Evolutionary conservation across 2,797 vertebrate species (phyloP), one percentile per base, ranked within the genome.

Genomic region (Pitangus sulphuratus): DNA sequence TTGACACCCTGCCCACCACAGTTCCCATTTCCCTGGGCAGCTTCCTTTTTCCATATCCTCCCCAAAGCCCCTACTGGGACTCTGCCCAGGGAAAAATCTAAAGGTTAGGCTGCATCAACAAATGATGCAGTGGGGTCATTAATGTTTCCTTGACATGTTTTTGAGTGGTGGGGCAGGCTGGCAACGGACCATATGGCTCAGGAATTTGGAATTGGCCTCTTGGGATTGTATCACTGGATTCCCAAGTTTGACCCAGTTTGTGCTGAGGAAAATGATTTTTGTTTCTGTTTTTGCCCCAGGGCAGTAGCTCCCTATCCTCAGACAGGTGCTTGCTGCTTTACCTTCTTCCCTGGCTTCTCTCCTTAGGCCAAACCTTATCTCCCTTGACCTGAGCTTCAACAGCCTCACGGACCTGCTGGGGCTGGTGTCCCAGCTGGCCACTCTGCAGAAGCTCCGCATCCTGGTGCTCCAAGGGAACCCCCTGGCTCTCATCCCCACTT

Each of bases 311-410:
- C 84, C 39, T 78, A 2, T 62, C 14, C 18, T 62, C 61, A 56
- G 16, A 19, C 2, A 12, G 21, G 4, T 70, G 21, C 51, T 39
- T 7, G 31, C 35, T 84, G 19, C 40, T 30, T 45, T 11, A 76
- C 42, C 50, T 30, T 17, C 39, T 54, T 30, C 19, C 25, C 26
- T 48, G 85, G 33, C 6, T 77, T 60, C 33, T 89, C 22, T 85
- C 31, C 71, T 87, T 44, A 99, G 99, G 99, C 99, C 99, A 58
- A 97, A 96, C 78, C 98, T 99, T 8, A 84, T 99, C 84, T 99
- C 98, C 80, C 98, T 99, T 94, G 99, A 99, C 97, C 97, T 99
- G 96, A 97, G 99, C 86, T 98, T 98, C 95, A 99, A 99, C 79
- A 98, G 92, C 70, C 98, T 99, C 90, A 96, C 95, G 0, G 96